Conservation (phyloP, 2,113 vertebrate species). For the Abramis brama region DNA sequence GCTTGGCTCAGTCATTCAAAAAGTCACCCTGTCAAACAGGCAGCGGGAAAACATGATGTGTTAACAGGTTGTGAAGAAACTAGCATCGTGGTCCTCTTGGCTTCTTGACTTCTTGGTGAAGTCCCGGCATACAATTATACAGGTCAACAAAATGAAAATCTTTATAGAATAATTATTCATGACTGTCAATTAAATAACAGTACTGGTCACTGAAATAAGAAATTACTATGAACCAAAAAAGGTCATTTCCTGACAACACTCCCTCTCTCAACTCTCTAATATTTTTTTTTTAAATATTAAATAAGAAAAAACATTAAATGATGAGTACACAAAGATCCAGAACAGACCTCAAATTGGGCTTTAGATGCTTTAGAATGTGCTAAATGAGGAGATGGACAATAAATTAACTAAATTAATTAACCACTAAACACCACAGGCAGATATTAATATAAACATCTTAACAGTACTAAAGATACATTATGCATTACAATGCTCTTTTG, state of each 20-base stretch:
- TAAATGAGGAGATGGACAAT: slow-evolving; percentile 48
- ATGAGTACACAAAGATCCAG: not conserved
- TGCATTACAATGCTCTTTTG: slow-evolving; percentile 67
- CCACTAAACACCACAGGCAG: slow-evolving; percentile 67
- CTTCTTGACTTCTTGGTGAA: not conserved
- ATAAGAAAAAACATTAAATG: not conserved
- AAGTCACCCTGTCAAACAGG: slow-evolving; percentile 78
- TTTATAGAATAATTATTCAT: slow-evolving; percentile 19
- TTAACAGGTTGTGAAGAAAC: slow-evolving; percentile 73
- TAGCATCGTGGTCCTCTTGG: slow-evolving; percentile 41
- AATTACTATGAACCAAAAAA: slow-evolving; percentile 1
- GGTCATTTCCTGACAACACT: not conserved
- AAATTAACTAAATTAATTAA: slow-evolving; percentile 69
- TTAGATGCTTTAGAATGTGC: slow-evolving; percentile 62
- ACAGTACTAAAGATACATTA: slow-evolving; percentile 72
- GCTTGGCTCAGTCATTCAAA: slow-evolving; percentile 76
- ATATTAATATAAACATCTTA: slow-evolving; percentile 77
- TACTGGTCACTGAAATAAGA: not conserved
- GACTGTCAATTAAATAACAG: slow-evolving; percentile 15
- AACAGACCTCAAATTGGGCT: not conserved
- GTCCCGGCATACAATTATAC: slow-evolving; percentile 4
- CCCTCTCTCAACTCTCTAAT: not conserved
- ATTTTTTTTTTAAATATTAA: too few relatives aligned
- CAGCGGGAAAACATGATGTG: slow-evolving; percentile 70
- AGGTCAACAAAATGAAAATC: not conserved